These are phyloP conservation scores for Capreolus pygargus DNA, from an alignment of 2,113 vertebrate genomes.

Conservation along the genomic window DNA sequence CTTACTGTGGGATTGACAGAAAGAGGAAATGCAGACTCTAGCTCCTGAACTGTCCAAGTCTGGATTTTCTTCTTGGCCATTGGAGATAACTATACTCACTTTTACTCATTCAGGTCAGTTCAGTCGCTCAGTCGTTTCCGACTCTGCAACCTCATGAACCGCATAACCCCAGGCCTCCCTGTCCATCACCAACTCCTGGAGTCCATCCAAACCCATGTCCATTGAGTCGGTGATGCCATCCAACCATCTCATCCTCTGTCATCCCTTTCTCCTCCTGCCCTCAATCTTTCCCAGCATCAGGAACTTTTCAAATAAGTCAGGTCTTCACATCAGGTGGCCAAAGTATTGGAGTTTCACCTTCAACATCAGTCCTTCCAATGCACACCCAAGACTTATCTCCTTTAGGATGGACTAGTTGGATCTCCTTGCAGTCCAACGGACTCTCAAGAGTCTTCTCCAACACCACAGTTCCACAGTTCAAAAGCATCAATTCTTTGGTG, in stretches of 20 bases:
- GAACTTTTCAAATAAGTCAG: not conserved
- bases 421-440: not conserved
- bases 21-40: not conserved
- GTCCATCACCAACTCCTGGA: not conserved
- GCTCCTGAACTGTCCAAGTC: not conserved
- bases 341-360: not conserved
- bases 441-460: too few species aligned
- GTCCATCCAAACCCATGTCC: not conserved
- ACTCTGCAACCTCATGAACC: not conserved
- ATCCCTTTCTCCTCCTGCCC: not conserved
- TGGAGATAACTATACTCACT: not conserved
- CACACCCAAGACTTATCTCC: not conserved
- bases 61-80: not conserved
- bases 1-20: not conserved
- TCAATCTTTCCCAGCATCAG: not conserved
- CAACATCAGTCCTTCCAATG: not conserved
- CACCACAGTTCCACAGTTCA: too few species aligned
- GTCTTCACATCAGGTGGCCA: not conserved
- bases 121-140: accelerated
- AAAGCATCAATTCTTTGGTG: too few species aligned
- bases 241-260: not conserved
- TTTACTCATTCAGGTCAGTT: not conserved
- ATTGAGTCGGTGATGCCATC: not conserved
- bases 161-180: not conserved
- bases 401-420: not conserved